Conservation (phyloP, 2,888 invertebrate genomes). For the Idaea biselata region DNA sequence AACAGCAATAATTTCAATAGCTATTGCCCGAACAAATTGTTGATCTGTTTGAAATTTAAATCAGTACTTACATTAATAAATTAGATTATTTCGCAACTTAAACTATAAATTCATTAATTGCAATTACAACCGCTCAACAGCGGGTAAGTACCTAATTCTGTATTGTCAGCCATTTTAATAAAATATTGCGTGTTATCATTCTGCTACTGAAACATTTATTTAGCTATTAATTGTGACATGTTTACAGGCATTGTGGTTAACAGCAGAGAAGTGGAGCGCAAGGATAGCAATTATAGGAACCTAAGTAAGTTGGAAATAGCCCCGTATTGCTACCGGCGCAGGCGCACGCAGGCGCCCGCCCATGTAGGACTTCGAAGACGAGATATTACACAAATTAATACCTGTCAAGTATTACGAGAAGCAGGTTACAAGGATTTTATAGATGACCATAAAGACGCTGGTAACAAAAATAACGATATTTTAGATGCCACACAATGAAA, state of each 20-base stretch:
- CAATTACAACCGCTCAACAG: too few relatives aligned
- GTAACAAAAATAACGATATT: neutral
- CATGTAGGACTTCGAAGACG: conserved; percentile 28
- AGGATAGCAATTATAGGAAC: conserved; percentile 10
- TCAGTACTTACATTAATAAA: neutral
- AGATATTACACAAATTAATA: conserved; percentile 6
- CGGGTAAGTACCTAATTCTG: neutral
- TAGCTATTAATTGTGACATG: conserved; percentile 29
- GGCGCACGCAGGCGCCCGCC: conserved; percentile 49
- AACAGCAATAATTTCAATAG: neutral
- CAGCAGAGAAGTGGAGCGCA: conserved; percentile 33
- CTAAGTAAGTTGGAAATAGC: conserved; percentile 50
- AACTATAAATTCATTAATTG: neutral
- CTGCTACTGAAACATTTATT: conserved; percentile 23
- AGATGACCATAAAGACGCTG: neutral
- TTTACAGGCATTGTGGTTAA: conserved; percentile 38
- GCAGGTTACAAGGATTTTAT: conserved; percentile 4
- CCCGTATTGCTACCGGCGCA: conserved; percentile 31
- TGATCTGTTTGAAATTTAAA: neutral
- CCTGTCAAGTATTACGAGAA: conserved; percentile 1
- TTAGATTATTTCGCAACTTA: neutral
- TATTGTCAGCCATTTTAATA: conserved; percentile 3
- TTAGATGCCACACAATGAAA: neutral
- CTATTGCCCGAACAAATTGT: neutral
- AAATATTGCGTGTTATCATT: conserved; percentile 15